phyloP scores from a whole-genome alignment of 2,888 invertebrate species.

The Mactromeris polynyma region DNA sequence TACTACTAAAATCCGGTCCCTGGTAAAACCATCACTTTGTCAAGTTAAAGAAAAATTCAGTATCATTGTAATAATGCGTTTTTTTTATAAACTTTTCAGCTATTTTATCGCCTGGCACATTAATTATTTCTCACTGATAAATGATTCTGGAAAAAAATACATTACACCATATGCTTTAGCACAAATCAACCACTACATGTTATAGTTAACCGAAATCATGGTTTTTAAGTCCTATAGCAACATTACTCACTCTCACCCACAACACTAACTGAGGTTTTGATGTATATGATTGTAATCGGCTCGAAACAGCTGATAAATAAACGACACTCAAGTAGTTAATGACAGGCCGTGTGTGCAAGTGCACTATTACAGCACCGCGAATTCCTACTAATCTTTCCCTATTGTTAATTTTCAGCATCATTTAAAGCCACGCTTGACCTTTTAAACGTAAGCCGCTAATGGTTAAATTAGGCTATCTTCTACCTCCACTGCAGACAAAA shows the following conservation, averaged over 20 bases:
- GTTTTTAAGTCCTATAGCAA: neutral
- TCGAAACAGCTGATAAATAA: constrained; percentile 4
- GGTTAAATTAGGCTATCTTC: neutral
- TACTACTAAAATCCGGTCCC: neutral
- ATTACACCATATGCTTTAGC: neutral
- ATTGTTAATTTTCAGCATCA: constrained; percentile 26
- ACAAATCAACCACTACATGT: neutral
- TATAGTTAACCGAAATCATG: neutral
- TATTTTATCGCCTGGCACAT: neutral
- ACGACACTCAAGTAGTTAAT: constrained; percentile 3
- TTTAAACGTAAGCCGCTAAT: neutral
- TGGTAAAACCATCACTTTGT: neutral
- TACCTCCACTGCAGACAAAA: neutral
- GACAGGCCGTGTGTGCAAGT: neutral
- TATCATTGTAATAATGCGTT: neutral
- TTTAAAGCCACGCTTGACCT: constrained; percentile 14
- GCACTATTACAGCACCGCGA: neutral
- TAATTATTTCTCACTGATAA: neutral
- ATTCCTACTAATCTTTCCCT: neutral
- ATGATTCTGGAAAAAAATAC: neutral
- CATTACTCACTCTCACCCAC: neutral
- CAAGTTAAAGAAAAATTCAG: neutral
- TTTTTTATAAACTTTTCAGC: neutral
- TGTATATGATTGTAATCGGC: neutral
- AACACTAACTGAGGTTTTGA: neutral